These are phyloP conservation scores for Drosophila kanekoi DNA, from an alignment of 2,888 invertebrate species.

Conservation along the genomic window DNA sequence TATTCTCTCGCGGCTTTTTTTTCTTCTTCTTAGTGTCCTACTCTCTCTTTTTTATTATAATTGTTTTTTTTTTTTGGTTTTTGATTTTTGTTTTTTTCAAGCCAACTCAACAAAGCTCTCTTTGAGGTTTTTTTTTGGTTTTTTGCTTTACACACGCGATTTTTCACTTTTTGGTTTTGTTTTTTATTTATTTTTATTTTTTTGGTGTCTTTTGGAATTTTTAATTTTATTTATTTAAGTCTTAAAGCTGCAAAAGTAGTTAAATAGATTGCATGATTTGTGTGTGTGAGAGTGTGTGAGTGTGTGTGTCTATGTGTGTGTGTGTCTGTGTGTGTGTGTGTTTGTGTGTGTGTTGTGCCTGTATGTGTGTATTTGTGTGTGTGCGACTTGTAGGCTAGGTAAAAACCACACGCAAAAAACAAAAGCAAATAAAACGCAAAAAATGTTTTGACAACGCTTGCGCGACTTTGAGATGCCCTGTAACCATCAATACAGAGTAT, in stretches of 20 bases:
- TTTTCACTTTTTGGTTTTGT: conserved; percentile 28
- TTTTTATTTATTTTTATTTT: conserved; percentile 14
- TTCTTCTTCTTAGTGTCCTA: neutral
- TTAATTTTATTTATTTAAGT: conserved; percentile 30
- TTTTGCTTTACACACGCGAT: conserved; percentile 36
- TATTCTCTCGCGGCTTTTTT: conserved; percentile 4
- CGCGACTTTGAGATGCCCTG: conserved; percentile 14
- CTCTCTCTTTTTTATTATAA: conserved; percentile 3
- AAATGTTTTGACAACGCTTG: neutral
- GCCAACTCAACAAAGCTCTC: conserved; percentile 8
- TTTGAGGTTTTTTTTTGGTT: conserved; percentile 9
- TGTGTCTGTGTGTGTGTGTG: neutral
- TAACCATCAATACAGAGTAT: neutral
- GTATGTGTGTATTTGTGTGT: conserved; percentile 9
- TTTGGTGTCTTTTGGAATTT: conserved; percentile 12
- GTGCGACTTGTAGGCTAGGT: conserved; percentile 44
- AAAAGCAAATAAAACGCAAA: conserved; percentile 10
- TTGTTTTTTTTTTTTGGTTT: neutral
- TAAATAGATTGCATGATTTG: conserved; percentile 26
- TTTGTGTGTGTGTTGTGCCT: neutral
- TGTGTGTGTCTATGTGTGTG: neutral
- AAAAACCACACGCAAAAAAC: conserved; percentile 39
- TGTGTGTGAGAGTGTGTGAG: neutral
- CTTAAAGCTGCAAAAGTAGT: conserved; percentile 55
- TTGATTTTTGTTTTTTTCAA: neutral